phyloP scores from a whole-genome alignment of 2,113 vertebrate genomes.

The Corythornis cristatus region DNA sequence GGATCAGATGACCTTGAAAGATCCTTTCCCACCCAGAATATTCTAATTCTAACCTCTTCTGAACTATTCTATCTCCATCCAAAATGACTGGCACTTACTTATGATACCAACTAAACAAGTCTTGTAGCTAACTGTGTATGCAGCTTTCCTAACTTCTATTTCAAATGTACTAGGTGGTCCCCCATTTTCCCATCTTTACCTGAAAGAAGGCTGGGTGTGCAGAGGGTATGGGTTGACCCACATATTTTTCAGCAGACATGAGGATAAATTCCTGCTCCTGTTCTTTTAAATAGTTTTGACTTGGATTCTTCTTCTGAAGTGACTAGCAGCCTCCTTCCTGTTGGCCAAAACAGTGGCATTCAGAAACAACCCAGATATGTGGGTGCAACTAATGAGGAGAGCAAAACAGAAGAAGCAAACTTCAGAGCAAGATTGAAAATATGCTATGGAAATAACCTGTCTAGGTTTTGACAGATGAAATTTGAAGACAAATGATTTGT shows the following conservation, averaged over 20 bases:
- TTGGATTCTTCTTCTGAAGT: background rate
- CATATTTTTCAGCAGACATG: background rate
- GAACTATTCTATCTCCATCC: background rate
- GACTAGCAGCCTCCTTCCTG: background rate
- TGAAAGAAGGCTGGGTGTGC: background rate
- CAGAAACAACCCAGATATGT: conserved; percentile 37
- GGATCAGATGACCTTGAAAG: too few species aligned
- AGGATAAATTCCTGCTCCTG: background rate
- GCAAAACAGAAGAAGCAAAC: conserved; percentile 43
- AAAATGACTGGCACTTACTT: background rate
- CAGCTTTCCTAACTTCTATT: background rate
- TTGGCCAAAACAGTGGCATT: background rate
- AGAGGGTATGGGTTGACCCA: background rate
- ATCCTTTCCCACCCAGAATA: too few species aligned
- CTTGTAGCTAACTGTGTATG: background rate
- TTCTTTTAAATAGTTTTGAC: background rate
- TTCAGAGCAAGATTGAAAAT: conserved; percentile 62
- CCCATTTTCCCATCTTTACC: background rate
- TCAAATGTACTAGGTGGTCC: background rate
- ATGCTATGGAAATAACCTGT: conserved; percentile 47
- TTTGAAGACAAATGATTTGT: conserved; percentile 67
- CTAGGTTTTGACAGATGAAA: conserved; percentile 54
- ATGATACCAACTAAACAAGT: background rate
- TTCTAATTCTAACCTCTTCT: background rate
- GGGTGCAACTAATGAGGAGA: conserved; percentile 3